Base-by-base conservation (phyloP, 2,113 vertebrate species). In the Trogon surrucura region DNA sequence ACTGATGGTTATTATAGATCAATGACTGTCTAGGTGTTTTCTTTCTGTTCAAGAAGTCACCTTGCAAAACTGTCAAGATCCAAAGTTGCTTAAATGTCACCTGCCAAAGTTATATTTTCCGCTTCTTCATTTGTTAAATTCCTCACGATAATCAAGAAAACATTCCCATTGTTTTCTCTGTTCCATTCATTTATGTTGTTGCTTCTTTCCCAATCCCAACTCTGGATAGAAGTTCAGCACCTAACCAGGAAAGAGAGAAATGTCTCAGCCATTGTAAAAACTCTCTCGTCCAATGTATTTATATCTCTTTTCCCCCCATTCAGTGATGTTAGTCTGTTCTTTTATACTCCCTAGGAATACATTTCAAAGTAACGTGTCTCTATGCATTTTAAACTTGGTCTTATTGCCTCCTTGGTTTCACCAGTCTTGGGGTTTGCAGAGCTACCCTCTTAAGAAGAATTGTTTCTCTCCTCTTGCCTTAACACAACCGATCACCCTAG, bases 1-100 rank as follows among this genome's bases (percentile, higher is more conserved):
- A 65, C 61, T 90, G 23, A 71, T 83, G 58, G 79, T 73, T 95
- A 87, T 78, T 86, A 84, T 73, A 73, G 51, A 92, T 70, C 83
- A 67, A 50, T 66, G 48, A 75, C 70, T 91, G 44, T 88, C 82
- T 92, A 91, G 57, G 71, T 96, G 38, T 0, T 69, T 88, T 92
- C 92, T 96, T 51, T 91, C 69, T 94, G 66, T 94, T 87, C 53
- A 96, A 94, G 78, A 89, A 96, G 72, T 92, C 83, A 95, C 44
- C 60, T 51, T 72, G 87, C 29, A 75, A 83, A 78, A 62, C 54
- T 75, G 44, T 70, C 17, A 79, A 17, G 10, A 18, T 73, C 45
- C 13, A 48, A 83, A 77, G 41, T 29, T 72, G 71, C 25, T 67
- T 32, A 89, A 88, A 73, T 36, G 9, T 57, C 21, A 62, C n/a